Evolutionary conservation across 2,888 invertebrate species (phyloP).

Genomic region (Hydrotaea diabolus): DNA sequence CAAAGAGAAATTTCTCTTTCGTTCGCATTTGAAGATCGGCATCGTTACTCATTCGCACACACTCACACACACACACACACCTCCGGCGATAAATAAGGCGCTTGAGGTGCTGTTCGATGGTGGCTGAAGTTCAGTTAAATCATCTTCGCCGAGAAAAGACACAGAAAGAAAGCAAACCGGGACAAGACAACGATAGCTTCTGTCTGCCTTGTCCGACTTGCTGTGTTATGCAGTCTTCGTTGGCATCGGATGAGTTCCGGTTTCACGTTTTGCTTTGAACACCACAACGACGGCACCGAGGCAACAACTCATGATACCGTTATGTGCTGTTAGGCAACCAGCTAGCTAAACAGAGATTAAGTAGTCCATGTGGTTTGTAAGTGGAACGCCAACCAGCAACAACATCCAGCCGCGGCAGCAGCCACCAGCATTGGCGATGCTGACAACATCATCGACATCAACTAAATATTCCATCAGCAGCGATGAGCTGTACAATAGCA

Average conservation of each 20-base stretch:
- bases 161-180: slow-evolving; percentile 1
- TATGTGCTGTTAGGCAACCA: slow-evolving; percentile 57
- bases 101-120: background rate
- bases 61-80: slow-evolving; percentile 7
- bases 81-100: no score
- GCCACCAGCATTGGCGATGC: background rate
- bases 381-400: slow-evolving; percentile 51
- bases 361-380: slow-evolving; percentile 55
- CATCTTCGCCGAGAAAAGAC: slow-evolving; percentile 20
- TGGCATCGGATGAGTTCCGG: slow-evolving; percentile 52
- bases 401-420: slow-evolving; percentile 1
- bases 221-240: slow-evolving; percentile 51
- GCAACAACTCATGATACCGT: slow-evolving; percentile 55
- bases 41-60: background rate
- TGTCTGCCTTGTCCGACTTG: slow-evolving; percentile 21
- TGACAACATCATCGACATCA: background rate
- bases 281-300: slow-evolving; percentile 4
- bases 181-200: slow-evolving; percentile 3
- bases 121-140: slow-evolving; percentile 54
- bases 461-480: slow-evolving; percentile 10
- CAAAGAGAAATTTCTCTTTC: slow-evolving; percentile 55
- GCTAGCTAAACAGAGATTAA: slow-evolving; percentile 37
- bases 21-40: slow-evolving; percentile 16
- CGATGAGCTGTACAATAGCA: background rate
- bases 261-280: slow-evolving; percentile 28